phyloP scores from a whole-genome alignment of 2,888 invertebrate species.

The Pyrrhosoma nymphula region DNA sequence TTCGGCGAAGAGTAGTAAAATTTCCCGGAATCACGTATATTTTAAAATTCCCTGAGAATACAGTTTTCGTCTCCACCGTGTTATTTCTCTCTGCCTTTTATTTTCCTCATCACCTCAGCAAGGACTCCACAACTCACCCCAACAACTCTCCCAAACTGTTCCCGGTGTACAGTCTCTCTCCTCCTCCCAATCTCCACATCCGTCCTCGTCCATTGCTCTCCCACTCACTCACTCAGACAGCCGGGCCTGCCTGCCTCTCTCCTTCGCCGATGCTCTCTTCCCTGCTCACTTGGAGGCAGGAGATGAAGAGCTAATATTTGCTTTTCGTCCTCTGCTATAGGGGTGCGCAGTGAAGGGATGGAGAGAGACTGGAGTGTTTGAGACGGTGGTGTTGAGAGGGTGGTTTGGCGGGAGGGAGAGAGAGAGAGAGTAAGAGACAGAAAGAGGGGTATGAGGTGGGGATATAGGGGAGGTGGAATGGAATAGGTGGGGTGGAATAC shows the following conservation, averaged over 20 bases:
- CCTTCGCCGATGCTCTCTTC: neutral
- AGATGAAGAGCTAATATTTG: slow-evolving; percentile 62
- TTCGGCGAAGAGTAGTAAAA: no score
- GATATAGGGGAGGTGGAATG: neutral
- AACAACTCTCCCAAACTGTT: no score
- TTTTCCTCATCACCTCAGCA: no score
- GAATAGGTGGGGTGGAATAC: neutral
- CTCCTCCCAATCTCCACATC: neutral
- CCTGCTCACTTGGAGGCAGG: slow-evolving; percentile 29
- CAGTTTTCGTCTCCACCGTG: no score
- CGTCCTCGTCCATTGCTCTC: neutral
- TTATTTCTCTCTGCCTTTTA: no score
- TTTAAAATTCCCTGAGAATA: no score
- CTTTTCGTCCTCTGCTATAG: slow-evolving; percentile 6
- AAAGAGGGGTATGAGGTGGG: no score
- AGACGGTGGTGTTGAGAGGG: neutral
- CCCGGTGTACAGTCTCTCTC: neutral
- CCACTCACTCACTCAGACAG: neutral
- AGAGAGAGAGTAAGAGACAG: neutral
- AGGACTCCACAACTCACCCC: no score
- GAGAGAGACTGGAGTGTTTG: no score
- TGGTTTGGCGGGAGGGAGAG: neutral
- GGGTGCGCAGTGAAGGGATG: no score
- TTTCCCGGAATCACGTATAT: no score
- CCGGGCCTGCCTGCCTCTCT: neutral